Evolutionary conservation across 2,797 vertebrate species (phyloP).

Genomic region (Eremophila alpestris): DNA sequence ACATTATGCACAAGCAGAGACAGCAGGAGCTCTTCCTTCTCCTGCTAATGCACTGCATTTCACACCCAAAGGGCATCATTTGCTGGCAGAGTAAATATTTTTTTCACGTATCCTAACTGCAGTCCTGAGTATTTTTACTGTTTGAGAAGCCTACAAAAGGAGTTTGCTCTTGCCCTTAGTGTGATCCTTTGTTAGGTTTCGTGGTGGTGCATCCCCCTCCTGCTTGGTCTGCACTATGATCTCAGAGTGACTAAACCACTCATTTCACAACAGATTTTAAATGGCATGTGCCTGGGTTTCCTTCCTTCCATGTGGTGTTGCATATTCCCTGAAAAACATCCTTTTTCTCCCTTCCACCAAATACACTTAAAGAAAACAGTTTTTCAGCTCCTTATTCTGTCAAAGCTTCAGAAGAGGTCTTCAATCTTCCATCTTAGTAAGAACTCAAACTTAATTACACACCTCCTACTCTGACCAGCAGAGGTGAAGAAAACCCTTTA

Average conservation of each 20-base stretch:
- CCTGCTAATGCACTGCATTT: neutral
- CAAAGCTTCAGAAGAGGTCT: neutral
- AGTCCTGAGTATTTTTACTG: neutral
- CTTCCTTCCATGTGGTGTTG: neutral
- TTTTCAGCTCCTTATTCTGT: neutral
- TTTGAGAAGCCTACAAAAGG: neutral
- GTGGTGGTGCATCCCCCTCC: neutral
- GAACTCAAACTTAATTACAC: neutral
- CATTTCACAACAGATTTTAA: neutral
- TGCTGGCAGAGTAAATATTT: neutral
- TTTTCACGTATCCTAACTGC: neutral
- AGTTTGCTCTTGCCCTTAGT: neutral
- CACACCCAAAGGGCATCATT: neutral
- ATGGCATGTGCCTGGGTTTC: neutral
- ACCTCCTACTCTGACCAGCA: neutral
- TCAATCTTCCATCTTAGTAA: neutral
- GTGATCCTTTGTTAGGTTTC: neutral
- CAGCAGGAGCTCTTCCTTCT: neutral
- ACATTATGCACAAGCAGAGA: neutral
- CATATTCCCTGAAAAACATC: neutral
- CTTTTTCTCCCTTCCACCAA: neutral
- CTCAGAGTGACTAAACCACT: neutral
- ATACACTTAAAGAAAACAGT: neutral
- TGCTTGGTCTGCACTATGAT: neutral
- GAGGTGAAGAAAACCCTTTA: neutral